Base-by-base conservation (phyloP, 2,113 vertebrate species). In the Seriola dumerili region DNA sequence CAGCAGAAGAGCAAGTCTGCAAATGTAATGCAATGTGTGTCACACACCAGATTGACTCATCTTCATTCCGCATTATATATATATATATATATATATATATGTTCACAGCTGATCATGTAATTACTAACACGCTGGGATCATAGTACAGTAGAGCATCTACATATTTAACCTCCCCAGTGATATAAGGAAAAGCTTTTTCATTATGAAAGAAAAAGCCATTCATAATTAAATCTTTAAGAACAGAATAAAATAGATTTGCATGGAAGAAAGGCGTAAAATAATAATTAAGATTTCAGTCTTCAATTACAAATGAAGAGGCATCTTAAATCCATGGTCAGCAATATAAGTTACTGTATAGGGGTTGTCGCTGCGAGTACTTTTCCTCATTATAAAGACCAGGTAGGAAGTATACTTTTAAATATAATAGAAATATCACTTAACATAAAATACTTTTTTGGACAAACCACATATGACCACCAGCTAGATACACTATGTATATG, bases 51-150 rank as follows among this genome's bases (percentile, higher is more conserved):
- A 65, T 80, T 84, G 88, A 81, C 64, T 84, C 78, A 76, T 65
- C 67, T 81, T 76, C 57, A 76, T 52, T 36, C 34, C 34, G n/a
- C n/a, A n/a, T n/a, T 38, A 38, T 38, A 38, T 8, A 38, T 42
- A 42, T 42, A 42, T 9, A 42, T 42, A 42, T 42, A 10, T 11
- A 42, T 42, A 2, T 42, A 42, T 42, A 10, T 11, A 68, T 66
- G 50, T 48, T 84, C 78, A 67, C 61, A 77, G 79, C 67, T 83
- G 77, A 75, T 36, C 42, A 76, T 73, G 72, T 88, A 62, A 83
- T 80, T 85, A 79, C 77, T 58, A 87, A 83, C 72, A 78, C 25
- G 58, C 66, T 79, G 29, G 64, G 58, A 82, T 77, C 84, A 50
- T 62, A 80, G 62, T 84, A 84, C 72, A 88, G 78, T 58, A 57